Evolutionary conservation across 2,113 vertebrate species (phyloP), one percentile per base, ranked within the genome.

Genomic region (Lanius ludovicianus): DNA sequence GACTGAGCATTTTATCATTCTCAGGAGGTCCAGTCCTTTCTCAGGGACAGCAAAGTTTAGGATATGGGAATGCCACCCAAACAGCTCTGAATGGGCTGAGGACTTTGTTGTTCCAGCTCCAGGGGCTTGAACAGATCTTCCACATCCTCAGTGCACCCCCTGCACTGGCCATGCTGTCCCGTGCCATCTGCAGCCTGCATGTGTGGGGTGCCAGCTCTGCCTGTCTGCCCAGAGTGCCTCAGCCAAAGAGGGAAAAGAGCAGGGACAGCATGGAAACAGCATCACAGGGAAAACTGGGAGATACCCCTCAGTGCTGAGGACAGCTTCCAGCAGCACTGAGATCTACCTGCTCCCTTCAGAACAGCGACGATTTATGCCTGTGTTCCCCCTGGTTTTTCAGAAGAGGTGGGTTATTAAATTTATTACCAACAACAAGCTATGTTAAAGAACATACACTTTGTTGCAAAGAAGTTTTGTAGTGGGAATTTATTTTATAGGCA

Each of bases 401-500:
- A 70, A 55, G 19, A 86, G 24, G 4, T 44, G 49, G 20, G 10
- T 49, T 59, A 81, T 92, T 63, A 82, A 52, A 87, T 84, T 89
- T 71, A 53, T 42, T 82, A 42, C 18, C 60, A 57, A 35, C 62
- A 41, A 44, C 41, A 55, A 55, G 31, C 16, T n/a, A 2, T 30
- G 15, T 28, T 74, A 75, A 87, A 59, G 64, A 90, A 84, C 30
- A 46, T 3, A 8, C 35, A 70, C 33, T 30, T 89, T 73, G 60
- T 44, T 62, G 23, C 41, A 80, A 92, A 25, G 7, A 75, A 86
- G 35, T 19, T 13, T 89, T 91, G 57, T 1, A 1, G 1, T 46
- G 53, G 63, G 30, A 79, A 64, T 87, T 79, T 64, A 79, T 89
- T 95, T 93, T 69, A 69, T 33, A 84, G 75, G 53, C 67, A 57